Conservation (phyloP, 2,888 invertebrate genomes). For the Cylindroiulus punctatus region DNA sequence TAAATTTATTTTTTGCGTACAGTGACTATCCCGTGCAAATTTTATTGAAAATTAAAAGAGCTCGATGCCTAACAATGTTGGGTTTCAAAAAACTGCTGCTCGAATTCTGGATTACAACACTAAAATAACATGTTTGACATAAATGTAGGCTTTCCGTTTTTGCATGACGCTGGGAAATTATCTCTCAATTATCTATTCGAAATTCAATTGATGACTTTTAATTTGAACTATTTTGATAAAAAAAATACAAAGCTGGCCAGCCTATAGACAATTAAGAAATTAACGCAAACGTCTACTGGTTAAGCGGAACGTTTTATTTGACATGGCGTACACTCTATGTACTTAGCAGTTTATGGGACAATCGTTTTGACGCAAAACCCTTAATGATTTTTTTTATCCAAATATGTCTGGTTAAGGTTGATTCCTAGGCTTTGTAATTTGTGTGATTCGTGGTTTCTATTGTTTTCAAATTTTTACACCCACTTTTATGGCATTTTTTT, state of each 20-base stretch:
- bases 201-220: conserved; percentile 14
- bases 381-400: background rate
- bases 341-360: conserved; percentile 23
- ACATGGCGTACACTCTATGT: background rate
- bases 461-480: conserved; percentile 13
- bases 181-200: background rate
- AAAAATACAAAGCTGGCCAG: background rate
- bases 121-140: conserved; percentile 3
- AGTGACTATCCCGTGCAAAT: background rate
- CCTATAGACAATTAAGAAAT: conserved; percentile 34
- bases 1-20: background rate
- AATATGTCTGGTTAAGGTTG: conserved; percentile 22
- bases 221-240: background rate
- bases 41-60: background rate
- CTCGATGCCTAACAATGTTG: background rate
- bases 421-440: conserved; percentile 7
- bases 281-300: conserved; percentile 15
- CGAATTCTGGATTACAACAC: background rate
- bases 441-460: conserved; percentile 37
- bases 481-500: conserved; percentile 31
- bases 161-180: conserved; percentile 17
- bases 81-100: background rate
- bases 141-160: background rate
- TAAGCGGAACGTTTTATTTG: conserved; percentile 15
- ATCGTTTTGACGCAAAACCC: background rate